Percentiles rank a stretch among this genome's conserved stretches.
Conservation (phyloP, 1,140 invertebrate species). For the Micrasema longulum region DNA sequence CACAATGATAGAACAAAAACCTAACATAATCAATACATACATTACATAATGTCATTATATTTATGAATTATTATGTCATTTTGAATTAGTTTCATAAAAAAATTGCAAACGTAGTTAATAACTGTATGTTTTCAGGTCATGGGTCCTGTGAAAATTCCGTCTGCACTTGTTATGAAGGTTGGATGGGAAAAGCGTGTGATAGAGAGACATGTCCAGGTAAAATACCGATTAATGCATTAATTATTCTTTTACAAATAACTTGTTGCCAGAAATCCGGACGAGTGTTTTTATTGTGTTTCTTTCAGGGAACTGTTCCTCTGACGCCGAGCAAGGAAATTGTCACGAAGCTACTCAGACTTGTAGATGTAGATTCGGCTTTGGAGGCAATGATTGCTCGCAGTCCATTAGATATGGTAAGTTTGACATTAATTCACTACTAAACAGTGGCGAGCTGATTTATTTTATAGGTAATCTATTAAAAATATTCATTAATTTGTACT, state of each 20-base stretch:
- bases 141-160: neutral
- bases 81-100: neutral
- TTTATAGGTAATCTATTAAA: too few species aligned
- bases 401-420: constrained; percentile 56
- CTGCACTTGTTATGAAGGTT: neutral
- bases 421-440: too few species aligned
- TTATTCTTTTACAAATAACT: neutral
- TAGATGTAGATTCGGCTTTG: constrained; percentile 63
- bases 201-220: constrained; percentile 54
- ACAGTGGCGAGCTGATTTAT: too few species aligned
- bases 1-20: neutral
- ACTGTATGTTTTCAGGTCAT: neutral
- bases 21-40: neutral
- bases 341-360: constrained; percentile 54
- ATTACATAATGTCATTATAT: neutral
- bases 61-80: neutral
- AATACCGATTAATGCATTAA: neutral
- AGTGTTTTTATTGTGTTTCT: neutral
- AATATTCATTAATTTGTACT: too few species aligned
- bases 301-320: constrained; percentile 49
- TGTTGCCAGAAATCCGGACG: neutral
- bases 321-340: constrained; percentile 53
- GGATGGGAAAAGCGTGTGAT: neutral
- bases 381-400: constrained; percentile 85
- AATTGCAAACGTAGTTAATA: neutral